Evolutionary conservation across 2,888 invertebrate species (phyloP), one percentile per base, ranked within the genome.

Genomic region (Agapetus fuscipes): DNA sequence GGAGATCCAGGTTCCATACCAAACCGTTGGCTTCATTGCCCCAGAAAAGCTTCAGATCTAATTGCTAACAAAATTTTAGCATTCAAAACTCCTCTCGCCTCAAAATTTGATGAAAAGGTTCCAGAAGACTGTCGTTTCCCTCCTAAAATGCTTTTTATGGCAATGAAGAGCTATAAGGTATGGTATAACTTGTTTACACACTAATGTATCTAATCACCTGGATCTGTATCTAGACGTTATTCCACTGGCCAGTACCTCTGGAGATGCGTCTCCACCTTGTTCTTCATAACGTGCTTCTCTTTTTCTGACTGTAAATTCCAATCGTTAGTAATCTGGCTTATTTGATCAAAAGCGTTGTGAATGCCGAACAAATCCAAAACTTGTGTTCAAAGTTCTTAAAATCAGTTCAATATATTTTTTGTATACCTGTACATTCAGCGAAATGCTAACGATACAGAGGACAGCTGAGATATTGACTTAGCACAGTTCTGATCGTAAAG

Each of bases 71-170:
- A 88, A 56, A 97, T 99, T 60, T 64, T 98, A 42, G 90, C 93
- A 3, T 89, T 94, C 60, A 96, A 95, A 64, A 96, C 97, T 2
- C 97, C 97, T 1, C 69, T 99, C 3, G 84, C 83, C 51, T 64
- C 72, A 6, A 72, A 78, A 37, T 98, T 84, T 59, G 83, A 95
- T 59, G 76, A 76, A 32, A 80, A 88, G 67, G 85, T 98, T 45
- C 83, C 90, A 2, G 78, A 83, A 48, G 79, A 78, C 54, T 80
- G 79, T 59, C 75, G 85, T 25, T 99, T 97, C 60, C 77, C 79
- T 24, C 83, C 95, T 1, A 78, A 82, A 34, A 93, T 96, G 87
- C 66, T 97, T 25, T 83, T 96, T 52, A 72, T 74, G 30, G 79
- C 80, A 34, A 73, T 88, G 56, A 86, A 84, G 61, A 74, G 74